Base-by-base conservation (phyloP, 2,888 invertebrate species). In the Neoscelio sp. region DNA sequence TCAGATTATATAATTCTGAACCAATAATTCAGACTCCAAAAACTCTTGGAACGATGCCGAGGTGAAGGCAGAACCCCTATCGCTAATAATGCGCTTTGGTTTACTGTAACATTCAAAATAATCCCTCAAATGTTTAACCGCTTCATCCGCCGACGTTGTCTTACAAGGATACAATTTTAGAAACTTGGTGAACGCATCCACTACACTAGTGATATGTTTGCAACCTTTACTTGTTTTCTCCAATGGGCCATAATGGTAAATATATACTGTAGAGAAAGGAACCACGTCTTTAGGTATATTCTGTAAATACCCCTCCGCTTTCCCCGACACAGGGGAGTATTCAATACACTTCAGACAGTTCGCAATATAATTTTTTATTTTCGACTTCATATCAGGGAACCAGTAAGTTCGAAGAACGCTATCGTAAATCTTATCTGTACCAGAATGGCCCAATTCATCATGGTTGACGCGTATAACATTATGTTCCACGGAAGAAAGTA, bases 1-100 rank as follows among this genome's bases (percentile, higher is more conserved):
- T n/a, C n/a, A n/a, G n/a, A n/a, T n/a, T n/a, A n/a, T n/a, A n/a
- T n/a, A n/a, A n/a, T n/a, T n/a, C n/a, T n/a, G n/a, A n/a, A n/a
- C 70, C 5, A 86, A 79, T 4, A 80, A 80, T 48, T 85, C 79
- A 8, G 82, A 70, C 2, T 71, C 30, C 60, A 88, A 88, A 73
- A 86, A 89, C 5, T 78, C 67, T 56, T 84, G 75, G 65, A 90
- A 90, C 7, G 20, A 12, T 1, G 8, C 6, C 0, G 64, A 52
- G 3, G 89, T 90, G 62, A 89, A 90, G 7, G 82, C 80, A n/a
- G 86, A 85, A 8, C 90, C 89, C 26, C 87, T 70, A 67, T 91
- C 90, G 1, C 85, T 85, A 7, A 90, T 85, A 10, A 89, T 71
- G 5, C 84, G 71, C 1, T 71, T 80, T 20, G 85, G 84, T 6